Conservation (phyloP, 1,140 invertebrate genomes). For the Brachionus calyciflorus region DNA sequence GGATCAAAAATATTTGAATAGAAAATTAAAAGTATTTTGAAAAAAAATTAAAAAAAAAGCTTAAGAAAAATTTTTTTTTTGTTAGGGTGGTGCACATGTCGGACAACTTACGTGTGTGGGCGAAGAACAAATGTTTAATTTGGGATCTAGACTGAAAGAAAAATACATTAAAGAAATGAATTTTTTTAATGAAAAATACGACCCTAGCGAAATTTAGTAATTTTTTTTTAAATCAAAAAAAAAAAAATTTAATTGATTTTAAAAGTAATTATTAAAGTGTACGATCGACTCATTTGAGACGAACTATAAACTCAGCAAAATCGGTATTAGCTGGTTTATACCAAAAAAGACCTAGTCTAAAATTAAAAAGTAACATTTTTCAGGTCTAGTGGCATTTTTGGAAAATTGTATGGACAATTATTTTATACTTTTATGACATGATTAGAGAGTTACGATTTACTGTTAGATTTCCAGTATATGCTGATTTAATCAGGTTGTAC, state of each 20-base stretch:
- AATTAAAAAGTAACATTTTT: neutral
- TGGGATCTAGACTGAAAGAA: neutral
- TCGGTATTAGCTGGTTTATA: slow-evolving; percentile 29
- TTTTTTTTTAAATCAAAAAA: neutral
- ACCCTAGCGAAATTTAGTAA: slow-evolving; percentile 38
- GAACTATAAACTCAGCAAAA: slow-evolving; percentile 28
- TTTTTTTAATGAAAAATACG: neutral
- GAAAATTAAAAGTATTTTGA: neutral
- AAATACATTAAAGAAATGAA: slow-evolving; percentile 2
- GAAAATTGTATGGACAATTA: too few relatives aligned
- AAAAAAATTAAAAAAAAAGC: neutral
- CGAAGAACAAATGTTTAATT: slow-evolving; percentile 38
- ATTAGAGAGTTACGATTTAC: too few relatives aligned
- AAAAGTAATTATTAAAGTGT: neutral
- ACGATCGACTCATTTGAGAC: slow-evolving; percentile 32
- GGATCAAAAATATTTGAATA: neutral
- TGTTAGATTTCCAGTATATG: too few relatives aligned
- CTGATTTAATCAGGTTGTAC: too few relatives aligned
- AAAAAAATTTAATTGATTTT: neutral
- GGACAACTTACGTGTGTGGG: slow-evolving; percentile 29
- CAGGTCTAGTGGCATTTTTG: too few relatives aligned
- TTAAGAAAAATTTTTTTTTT: neutral
- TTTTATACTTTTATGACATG: too few relatives aligned
- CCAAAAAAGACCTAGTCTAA: slow-evolving; percentile 5
- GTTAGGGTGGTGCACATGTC: neutral